phyloP scores from a whole-genome alignment of 1,140 invertebrate genomes.

The Hycleus phaleratus region DNA sequence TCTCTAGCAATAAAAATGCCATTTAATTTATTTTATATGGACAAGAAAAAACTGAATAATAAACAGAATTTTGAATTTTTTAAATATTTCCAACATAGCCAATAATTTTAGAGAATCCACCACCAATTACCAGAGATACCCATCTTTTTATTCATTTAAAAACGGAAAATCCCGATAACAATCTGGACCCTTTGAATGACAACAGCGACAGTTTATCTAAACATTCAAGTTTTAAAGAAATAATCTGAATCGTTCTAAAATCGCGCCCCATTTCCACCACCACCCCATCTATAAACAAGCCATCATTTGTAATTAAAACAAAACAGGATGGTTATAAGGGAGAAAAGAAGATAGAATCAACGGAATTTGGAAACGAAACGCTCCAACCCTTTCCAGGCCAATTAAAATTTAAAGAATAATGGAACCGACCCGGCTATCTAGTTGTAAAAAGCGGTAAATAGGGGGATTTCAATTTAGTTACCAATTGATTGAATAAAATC shows the following conservation, averaged over 20 bases:
- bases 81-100: no score
- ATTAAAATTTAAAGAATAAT: conserved; percentile 9
- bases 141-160: background rate
- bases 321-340: conserved; percentile 4
- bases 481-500: no score
- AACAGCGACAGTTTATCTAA: conserved; percentile 2
- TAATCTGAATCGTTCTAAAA: conserved; percentile 12
- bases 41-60: no score
- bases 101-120: no score
- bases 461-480: conserved; percentile 1
- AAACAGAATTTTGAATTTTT: no score
- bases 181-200: conserved; percentile 5
- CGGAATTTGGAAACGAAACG: no score
- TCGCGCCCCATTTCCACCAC: conserved; percentile 11
- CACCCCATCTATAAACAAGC: conserved; percentile 9
- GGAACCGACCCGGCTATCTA: background rate
- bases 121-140: no score
- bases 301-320: conserved; percentile 6
- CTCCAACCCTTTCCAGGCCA: conserved; percentile 2
- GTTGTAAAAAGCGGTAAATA: no score
- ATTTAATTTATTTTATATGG: no score
- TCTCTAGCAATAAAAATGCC: no score
- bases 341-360: background rate
- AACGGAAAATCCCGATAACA: background rate
- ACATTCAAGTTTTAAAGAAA: conserved; percentile 7